These are phyloP conservation scores for Trematomus loennbergii DNA, from an alignment of 2,113 vertebrate species.

Conservation along the genomic window DNA sequence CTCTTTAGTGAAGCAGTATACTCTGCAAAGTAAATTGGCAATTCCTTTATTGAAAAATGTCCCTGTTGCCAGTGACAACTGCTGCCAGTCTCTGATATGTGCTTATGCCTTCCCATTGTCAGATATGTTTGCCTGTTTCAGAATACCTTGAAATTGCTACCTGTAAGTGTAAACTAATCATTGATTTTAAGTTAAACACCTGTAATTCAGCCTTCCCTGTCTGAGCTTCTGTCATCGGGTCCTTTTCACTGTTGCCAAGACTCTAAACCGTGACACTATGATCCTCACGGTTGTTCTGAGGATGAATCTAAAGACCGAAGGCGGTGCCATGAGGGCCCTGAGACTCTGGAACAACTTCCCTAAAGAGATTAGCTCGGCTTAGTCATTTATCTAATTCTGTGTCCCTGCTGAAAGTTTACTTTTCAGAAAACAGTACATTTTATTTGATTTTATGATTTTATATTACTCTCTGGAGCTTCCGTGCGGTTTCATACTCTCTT, in stretches of 20 bases:
- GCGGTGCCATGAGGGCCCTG: neutral
- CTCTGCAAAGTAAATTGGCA: neutral
- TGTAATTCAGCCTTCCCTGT: neutral
- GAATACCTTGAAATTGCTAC: neutral
- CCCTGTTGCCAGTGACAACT: neutral
- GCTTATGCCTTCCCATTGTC: neutral
- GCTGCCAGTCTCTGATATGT: neutral
- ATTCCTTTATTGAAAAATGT: neutral
- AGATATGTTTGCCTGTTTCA: neutral
- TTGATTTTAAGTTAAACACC: neutral
- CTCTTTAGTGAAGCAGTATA: neutral
- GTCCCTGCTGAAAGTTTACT: slow-evolving; percentile 20
- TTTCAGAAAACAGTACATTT: neutral
- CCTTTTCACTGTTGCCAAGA: neutral
- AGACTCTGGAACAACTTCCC: slow-evolving; percentile 7
- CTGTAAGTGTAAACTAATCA: neutral
- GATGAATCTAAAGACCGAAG: slow-evolving; percentile 1
- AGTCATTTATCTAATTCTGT: neutral
- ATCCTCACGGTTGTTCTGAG: slow-evolving; percentile 2
- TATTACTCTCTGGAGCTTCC: slow-evolving; percentile 2
- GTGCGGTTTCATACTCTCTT: slow-evolving; percentile 6
- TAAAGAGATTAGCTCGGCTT: slow-evolving; percentile 12
- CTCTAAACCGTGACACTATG: neutral
- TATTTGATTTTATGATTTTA: slow-evolving; percentile 5
- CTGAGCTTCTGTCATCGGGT: neutral